phyloP scores from a whole-genome alignment of 92 coral and sea anemone species.

The Parazoanthus atlanticus region DNA sequence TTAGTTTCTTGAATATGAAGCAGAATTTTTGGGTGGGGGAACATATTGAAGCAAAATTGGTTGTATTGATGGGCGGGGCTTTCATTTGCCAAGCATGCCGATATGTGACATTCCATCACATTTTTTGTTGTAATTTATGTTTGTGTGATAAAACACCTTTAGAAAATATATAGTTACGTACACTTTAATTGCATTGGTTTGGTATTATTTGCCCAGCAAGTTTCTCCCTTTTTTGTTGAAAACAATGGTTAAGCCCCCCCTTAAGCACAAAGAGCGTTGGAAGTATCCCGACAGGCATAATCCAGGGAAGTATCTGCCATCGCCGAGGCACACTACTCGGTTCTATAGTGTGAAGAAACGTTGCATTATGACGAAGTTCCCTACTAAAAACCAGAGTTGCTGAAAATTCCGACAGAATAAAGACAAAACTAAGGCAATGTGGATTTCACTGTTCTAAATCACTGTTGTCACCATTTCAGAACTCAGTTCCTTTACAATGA shows the following conservation, averaged over 20 bases:
- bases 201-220: neutral
- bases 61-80: neutral
- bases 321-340: too few relatives aligned
- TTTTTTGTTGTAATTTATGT: neutral
- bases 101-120: neutral
- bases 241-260: neutral
- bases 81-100: neutral
- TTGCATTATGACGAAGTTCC: too few relatives aligned
- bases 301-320: too few relatives aligned
- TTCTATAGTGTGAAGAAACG: too few relatives aligned
- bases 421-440: too few relatives aligned
- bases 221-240: neutral
- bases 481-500: too few relatives aligned
- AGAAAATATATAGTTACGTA: neutral
- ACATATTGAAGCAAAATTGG: neutral
- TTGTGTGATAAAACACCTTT: neutral
- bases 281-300: too few relatives aligned
- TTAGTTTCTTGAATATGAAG: neutral
- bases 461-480: too few relatives aligned
- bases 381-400: too few relatives aligned
- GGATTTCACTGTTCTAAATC: too few relatives aligned
- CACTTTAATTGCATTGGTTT: neutral
- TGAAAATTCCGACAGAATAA: too few relatives aligned
- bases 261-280: too few relatives aligned
- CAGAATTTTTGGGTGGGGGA: neutral